Base-by-base conservation (phyloP, 1,140 invertebrate genomes). In the Drosophila virilis region DNA sequence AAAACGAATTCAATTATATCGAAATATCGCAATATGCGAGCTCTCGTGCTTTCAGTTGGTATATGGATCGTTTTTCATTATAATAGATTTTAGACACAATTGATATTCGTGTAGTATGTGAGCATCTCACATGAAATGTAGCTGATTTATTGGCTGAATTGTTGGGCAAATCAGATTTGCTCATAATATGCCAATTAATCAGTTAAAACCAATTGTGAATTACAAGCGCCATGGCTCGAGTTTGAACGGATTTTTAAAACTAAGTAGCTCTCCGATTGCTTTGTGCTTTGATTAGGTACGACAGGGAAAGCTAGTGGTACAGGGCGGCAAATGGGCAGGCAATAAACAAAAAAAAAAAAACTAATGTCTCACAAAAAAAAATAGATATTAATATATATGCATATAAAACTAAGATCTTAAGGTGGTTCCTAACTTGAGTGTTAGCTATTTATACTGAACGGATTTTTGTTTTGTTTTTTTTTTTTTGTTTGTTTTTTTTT, bases 181-280 rank as follows among this genome's bases (percentile, higher is more conserved):
- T 12, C 22, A n/a, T n/a, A 33, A 57, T 33, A 52, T 54, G 28
- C 37, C 28, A 35, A 57, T 12, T 22, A 2, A 40, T 48, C 10
- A 12, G 28, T 35, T 46, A 17, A 37, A 45, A 33, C 9, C 28
- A 37, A 15, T 60, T 42, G 17, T 2, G 35, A 28, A 46, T 48
- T 42, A 6, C n/a, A 35, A 28, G 45, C 37, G 28, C 40, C 40
- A 7, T 57, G 54, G 35, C 35, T 35, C 17, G 54, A 40, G 37
- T 43, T 57, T 12, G 5, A 17, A 57, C 33, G 15, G 52, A 28
- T 28, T 67, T 67, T 45, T 46, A 66, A 72, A 72, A 66, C 69
- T 72, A 72, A 66, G 46, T 72, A 66, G 69, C 69, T 66, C 69
- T 72, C 62, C 71, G 64, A 62, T 74, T 68, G 65, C 71, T 57